phyloP scores from a whole-genome alignment of 2,797 vertebrate genomes.

The Lateolabrax maculatus region DNA sequence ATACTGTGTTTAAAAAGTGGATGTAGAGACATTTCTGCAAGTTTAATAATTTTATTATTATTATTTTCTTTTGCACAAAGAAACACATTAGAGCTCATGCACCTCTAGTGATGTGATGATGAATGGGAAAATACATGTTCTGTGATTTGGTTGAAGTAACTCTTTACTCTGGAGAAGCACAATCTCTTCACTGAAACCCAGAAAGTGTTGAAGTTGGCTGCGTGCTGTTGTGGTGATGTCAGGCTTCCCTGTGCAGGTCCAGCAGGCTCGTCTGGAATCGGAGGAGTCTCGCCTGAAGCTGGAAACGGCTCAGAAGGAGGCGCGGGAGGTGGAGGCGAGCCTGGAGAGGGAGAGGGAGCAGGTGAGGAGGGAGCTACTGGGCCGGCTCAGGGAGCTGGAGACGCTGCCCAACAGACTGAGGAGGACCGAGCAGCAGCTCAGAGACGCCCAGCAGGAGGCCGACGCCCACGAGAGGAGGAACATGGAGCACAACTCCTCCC shows the following conservation, averaged over 20 bases:
- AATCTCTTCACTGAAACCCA: not conserved
- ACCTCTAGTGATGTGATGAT: too few species aligned
- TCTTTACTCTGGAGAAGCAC: not conserved
- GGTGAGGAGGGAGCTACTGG: conserved; percentile 87
- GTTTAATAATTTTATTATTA: too few species aligned
- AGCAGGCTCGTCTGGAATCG: conserved; percentile 87
- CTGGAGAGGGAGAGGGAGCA: conserved; percentile 87
- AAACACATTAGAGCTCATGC: not conserved
- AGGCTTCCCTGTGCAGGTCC: conserved; percentile 76
- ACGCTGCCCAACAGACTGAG: conserved; percentile 88
- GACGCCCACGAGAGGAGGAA: conserved; percentile 87
- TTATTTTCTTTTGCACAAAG: not conserved
- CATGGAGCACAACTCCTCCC: conserved; percentile 83
- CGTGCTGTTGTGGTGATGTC: not conserved
- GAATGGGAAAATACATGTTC: not conserved
- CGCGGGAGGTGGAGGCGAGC: conserved; percentile 78
- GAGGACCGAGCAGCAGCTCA: conserved; percentile 87
- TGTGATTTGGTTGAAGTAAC: not conserved
- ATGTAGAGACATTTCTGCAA: not conserved
- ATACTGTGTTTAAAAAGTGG: not conserved
- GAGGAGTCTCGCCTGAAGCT: conserved; percentile 86
- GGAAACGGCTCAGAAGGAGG: conserved; percentile 85
- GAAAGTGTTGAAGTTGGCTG: not conserved
- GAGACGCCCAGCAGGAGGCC: conserved; percentile 85
- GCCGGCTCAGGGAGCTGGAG: conserved; percentile 87